A percentile compares a stretch with the other conserved stretches of the same genome.
Conservation (phyloP, 2,113 vertebrate species). For the Serinus canaria region DNA sequence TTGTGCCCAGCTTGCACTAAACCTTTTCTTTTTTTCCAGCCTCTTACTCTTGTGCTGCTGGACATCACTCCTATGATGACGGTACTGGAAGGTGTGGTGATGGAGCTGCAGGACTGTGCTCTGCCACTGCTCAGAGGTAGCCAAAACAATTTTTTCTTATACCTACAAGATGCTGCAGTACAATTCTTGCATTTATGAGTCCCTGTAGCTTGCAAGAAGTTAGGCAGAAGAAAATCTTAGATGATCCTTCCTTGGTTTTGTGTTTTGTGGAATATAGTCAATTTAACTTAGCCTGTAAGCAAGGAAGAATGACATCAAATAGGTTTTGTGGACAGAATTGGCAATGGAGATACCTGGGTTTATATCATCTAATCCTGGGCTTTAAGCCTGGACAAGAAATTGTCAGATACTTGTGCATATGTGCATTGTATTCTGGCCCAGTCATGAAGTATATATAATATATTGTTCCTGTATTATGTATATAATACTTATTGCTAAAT, state of each 20-base stretch:
- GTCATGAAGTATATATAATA: background rate
- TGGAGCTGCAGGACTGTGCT: slow-evolving; percentile 97
- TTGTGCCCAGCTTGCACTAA: background rate
- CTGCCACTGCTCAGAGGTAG: slow-evolving; percentile 90
- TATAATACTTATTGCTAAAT: background rate
- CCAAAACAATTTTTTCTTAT: background rate
- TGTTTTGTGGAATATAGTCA: background rate
- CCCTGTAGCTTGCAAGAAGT: background rate
- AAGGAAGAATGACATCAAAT: background rate
- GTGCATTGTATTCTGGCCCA: background rate
- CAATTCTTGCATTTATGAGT: background rate
- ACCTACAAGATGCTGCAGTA: background rate
- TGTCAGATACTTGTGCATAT: background rate
- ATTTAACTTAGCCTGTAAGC: background rate
- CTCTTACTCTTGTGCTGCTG: slow-evolving; percentile 84
- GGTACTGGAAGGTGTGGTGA: slow-evolving; percentile 91
- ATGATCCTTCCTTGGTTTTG: background rate
- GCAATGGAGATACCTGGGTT: background rate
- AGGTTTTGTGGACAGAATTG: background rate
- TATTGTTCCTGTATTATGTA: background rate
- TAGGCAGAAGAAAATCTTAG: background rate
- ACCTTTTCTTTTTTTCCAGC: slow-evolving; percentile 69
- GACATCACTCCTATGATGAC: slow-evolving; percentile 96
- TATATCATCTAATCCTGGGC: background rate
- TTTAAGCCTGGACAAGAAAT: background rate